Conservation (phyloP, 1,140 invertebrate species). For the Drosophila simulans region DNA sequence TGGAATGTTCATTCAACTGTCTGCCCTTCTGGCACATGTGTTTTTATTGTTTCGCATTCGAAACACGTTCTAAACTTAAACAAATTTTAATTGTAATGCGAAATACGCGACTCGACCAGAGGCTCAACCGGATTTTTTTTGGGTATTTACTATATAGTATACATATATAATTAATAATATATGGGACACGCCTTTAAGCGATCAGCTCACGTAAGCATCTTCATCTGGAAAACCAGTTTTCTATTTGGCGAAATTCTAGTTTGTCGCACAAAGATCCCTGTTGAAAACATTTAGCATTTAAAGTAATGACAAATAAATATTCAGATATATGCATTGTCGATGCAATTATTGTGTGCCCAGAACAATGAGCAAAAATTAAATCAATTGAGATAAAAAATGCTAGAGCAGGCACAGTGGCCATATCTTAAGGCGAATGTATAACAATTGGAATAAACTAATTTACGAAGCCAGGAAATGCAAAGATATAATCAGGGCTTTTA, state of each 20-base stretch:
- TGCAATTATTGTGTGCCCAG: conserved; percentile 66
- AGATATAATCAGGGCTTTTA: conserved; percentile 4
- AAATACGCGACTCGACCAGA: conserved; percentile 54
- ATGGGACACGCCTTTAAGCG: conserved; percentile 62
- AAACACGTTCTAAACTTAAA: conserved; percentile 76
- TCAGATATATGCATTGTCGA: conserved; percentile 35
- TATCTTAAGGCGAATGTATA: not conserved
- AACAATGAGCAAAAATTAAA: conserved; percentile 59
- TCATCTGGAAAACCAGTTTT: conserved; percentile 68
- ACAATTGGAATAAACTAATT: not conserved
- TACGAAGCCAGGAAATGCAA: not conserved
- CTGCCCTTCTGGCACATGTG: conserved; percentile 61
- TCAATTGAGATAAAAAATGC: conserved; percentile 64
- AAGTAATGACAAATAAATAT: conserved; percentile 58
- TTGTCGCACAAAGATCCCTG: conserved; percentile 49
- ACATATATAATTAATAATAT: conserved; percentile 56
- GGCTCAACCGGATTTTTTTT: conserved; percentile 56
- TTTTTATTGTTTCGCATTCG: conserved; percentile 55
- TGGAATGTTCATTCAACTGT: conserved; percentile 38
- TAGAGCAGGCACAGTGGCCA: conserved; percentile 27
- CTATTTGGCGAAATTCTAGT: conserved; percentile 75
- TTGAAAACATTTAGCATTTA: conserved; percentile 62
- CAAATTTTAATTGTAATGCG: conserved; percentile 72
- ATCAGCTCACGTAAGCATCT: conserved; percentile 71
- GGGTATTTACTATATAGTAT: conserved; percentile 60